Base-by-base conservation (phyloP, 2,888 invertebrate genomes). In the Muscina levida region DNA sequence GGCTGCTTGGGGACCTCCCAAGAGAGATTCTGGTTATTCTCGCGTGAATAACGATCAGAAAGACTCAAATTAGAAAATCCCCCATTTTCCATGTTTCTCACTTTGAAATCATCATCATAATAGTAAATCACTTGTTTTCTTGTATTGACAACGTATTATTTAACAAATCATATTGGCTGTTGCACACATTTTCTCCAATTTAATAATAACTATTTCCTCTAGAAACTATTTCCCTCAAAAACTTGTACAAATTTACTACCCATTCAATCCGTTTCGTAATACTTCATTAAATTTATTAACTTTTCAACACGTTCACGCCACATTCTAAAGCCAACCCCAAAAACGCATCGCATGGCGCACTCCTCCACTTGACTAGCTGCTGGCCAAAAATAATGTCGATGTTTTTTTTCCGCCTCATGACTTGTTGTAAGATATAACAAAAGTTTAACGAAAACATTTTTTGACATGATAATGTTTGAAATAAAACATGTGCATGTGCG, bases 361-460 rank as follows among this genome's bases (percentile, higher is more conserved):
- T 42, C 42, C 19, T 17, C 37, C 57, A 31, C 19, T 19, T 59
- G 10, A 2, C 22, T 42, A 1, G 0, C 42, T 62, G 15, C 31
- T 19, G 19, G 42, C 1, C 59, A 8, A 62, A 37, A 26, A 56
- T n/a, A n/a, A n/a, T n/a, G 8, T 10, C 15, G 6, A 2, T 17
- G 8, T 11, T 51, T 17, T 48, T 48, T 59, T 37, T 39, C 13
- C 11, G 22, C 13, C 42, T 62, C 39, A 39, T 62, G 42, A 62
- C 62, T 62, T 62, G 62, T 62, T 62, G 59, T 59, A 59, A 62
- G 62, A 22, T 62, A 59, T 68, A 26, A 44, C 57, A 67, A 65
- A 71, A 71, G 70, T 37, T 73, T 74, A 59, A 76, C 62, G 15
- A 71, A 73, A 66, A 67, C 65, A 59, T 48, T 72, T 74, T 70